A percentile compares a stretch with the other conserved stretches of the same genome.
phyloP scores from a whole-genome alignment of 2,113 vertebrate genomes.

The Centrocercus urophasianus region DNA sequence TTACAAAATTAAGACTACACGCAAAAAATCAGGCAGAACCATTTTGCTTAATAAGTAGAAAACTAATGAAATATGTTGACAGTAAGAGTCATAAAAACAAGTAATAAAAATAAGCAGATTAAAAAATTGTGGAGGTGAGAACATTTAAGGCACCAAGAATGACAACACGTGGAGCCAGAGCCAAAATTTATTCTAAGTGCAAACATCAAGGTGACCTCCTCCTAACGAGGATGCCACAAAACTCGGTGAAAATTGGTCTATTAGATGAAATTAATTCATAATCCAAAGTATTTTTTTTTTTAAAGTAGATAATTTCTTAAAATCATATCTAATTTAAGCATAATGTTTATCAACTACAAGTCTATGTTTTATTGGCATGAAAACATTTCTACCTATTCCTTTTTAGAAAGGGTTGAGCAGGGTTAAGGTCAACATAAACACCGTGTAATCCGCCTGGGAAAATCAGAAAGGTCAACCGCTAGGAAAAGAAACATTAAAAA shows the following conservation, averaged over 20 bases:
- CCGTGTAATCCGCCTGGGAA: conserved; percentile 54
- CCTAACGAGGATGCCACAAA: not conserved
- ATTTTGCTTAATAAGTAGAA: conserved; percentile 63
- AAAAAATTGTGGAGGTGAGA: conserved; percentile 44
- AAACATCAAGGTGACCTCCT: conserved; percentile 59
- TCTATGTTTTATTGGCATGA: not conserved
- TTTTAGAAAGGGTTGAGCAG: conserved; percentile 35
- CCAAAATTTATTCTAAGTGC: not conserved
- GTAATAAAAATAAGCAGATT: conserved; percentile 65
- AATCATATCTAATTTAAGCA: conserved; percentile 2
- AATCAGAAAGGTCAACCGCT: conserved; percentile 25
- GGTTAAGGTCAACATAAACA: conserved; percentile 53
- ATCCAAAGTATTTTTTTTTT: not conserved
- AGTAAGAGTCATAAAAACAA: conserved; percentile 61
- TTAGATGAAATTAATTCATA: not conserved
- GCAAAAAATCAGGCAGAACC: conserved; percentile 11
- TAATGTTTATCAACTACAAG: conserved; percentile 16
- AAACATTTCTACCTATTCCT: conserved; percentile 26
- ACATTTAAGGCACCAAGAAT: conserved; percentile 26
- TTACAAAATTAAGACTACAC: conserved; percentile 48
- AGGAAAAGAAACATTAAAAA: conserved; percentile 1
- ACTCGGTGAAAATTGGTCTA: not conserved
- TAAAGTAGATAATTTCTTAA: conserved; percentile 21
- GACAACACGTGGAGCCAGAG: conserved; percentile 24
- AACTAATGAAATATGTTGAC: conserved; percentile 66